Evolutionary conservation across 2,113 vertebrate species (phyloP).

Genomic region (Peucedramus taeniatus): DNA sequence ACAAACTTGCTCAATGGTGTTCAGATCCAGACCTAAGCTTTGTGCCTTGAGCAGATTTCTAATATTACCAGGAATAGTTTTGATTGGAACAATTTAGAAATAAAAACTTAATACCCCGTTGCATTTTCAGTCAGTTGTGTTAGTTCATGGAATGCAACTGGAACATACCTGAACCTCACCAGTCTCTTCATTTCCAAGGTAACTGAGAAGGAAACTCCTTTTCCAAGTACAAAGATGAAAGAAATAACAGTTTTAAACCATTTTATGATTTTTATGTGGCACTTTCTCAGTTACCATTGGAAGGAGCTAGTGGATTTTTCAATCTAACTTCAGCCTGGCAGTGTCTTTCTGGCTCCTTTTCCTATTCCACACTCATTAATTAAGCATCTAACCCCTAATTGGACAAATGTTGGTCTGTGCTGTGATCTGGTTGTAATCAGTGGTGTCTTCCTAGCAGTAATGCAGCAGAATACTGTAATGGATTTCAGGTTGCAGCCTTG

Average conservation of each 20-base stretch:
- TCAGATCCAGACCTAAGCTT: neutral
- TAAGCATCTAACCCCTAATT: neutral
- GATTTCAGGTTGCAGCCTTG: neutral
- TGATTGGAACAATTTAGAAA: conserved; percentile 10
- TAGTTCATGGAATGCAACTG: neutral
- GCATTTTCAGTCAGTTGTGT: neutral
- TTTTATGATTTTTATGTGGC: neutral
- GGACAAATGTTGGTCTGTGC: neutral
- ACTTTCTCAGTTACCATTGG: conserved; percentile 25
- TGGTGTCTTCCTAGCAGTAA: neutral
- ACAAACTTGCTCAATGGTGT: neutral
- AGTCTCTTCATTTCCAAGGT: neutral
- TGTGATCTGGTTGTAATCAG: neutral
- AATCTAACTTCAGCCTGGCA: neutral
- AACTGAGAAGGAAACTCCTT: conserved; percentile 3
- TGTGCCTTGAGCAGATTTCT: conserved; percentile 6
- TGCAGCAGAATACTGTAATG: neutral
- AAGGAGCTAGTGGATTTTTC: conserved; percentile 17
- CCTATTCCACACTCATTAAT: neutral
- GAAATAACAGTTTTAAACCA: neutral
- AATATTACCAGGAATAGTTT: neutral
- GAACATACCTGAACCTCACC: neutral
- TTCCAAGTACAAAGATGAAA: neutral
- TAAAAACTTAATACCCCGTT: neutral
- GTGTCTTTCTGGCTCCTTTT: neutral